A percentile compares a stretch with the other conserved stretches of the same genome.
Conservation (phyloP, 2,113 vertebrate genomes). For the Lates calcarifer region DNA sequence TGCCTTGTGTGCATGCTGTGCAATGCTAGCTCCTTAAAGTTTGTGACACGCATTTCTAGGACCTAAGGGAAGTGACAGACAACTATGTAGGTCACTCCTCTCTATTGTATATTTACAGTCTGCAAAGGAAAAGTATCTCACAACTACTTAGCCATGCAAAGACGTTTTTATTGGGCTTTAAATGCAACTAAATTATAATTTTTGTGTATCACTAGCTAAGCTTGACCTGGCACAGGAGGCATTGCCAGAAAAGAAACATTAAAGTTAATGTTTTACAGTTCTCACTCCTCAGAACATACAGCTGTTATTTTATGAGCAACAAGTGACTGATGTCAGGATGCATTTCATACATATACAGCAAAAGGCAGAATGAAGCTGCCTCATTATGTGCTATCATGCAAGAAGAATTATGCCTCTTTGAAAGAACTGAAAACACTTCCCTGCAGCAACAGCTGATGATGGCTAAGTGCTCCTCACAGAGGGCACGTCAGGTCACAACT, state of each 20-base stretch:
- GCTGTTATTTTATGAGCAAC: neutral
- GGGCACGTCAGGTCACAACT: no score
- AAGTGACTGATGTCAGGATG: neutral
- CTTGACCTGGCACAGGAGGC: neutral
- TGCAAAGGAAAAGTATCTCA: neutral
- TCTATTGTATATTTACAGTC: neutral
- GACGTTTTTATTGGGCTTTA: neutral
- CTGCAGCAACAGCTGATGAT: no score
- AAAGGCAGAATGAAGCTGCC: neutral
- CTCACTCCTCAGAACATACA: neutral
- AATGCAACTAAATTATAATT: neutral
- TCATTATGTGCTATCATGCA: neutral
- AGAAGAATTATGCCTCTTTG: neutral
- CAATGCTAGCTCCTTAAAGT: neutral
- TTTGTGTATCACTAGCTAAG: neutral
- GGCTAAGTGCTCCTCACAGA: no score
- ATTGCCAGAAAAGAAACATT: neutral
- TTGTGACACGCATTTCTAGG: neutral
- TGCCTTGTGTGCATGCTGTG: neutral
- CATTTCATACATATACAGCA: neutral
- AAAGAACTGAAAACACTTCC: neutral
- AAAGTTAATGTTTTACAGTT: constrained; percentile 1
- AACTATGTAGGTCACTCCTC: neutral
- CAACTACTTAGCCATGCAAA: neutral
- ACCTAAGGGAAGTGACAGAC: neutral